Evolutionary conservation across 2,888 invertebrate genomes (phyloP).

Genomic region (Epinotia nisella): DNA sequence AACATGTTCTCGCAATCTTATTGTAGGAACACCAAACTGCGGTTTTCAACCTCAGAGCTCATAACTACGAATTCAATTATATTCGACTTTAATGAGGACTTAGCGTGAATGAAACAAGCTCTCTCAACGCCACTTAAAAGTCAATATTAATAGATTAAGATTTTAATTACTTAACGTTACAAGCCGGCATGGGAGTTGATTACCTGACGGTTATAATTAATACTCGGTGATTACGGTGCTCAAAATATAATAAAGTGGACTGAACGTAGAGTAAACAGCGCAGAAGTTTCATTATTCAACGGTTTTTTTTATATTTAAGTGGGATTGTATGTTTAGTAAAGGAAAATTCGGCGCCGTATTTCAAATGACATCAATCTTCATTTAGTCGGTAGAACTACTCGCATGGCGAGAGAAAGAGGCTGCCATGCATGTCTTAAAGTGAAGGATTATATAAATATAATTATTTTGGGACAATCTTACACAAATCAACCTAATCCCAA

Average conservation of each 20-base stretch:
- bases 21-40: constrained; percentile 4
- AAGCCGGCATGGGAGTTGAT: constrained; percentile 28
- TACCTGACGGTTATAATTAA: constrained; percentile 41
- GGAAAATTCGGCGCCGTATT: not conserved
- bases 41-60: constrained; percentile 23
- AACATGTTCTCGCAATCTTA: not conserved
- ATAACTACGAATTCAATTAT: constrained; percentile 37
- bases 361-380: not conserved
- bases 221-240: constrained; percentile 39
- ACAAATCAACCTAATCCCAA: no score
- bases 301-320: not conserved
- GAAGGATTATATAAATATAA: no score
- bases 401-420: not conserved
- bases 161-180: constrained; percentile 39
- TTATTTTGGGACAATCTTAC: no score
- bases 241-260: constrained; percentile 37
- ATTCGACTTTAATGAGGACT: constrained; percentile 36
- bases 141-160: constrained; percentile 45
- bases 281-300: not conserved
- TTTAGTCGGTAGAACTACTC: not conserved
- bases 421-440: not conserved
- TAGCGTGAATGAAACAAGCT: constrained; percentile 43
- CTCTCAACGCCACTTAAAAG: constrained; percentile 43
- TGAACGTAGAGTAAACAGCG: not conserved
- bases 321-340: not conserved